These are phyloP conservation scores for Folsomia candida DNA, from an alignment of 2,888 invertebrate genomes.

Conservation along the genomic window DNA sequence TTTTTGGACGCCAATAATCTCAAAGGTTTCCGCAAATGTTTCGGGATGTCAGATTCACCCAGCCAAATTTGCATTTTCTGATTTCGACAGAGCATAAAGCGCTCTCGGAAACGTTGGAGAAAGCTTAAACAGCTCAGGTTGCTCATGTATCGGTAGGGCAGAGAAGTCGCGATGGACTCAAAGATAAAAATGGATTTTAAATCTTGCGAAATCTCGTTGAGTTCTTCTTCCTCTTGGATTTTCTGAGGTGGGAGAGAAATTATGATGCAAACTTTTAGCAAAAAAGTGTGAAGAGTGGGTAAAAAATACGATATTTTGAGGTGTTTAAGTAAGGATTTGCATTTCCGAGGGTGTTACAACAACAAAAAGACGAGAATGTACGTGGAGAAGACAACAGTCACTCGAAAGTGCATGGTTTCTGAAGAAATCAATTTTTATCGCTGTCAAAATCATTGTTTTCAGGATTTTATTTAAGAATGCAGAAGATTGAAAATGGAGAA, in stretches of 20 bases:
- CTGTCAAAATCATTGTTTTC: no score
- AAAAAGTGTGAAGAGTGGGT: no score
- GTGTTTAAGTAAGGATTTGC: no score
- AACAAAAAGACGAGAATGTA: no score
- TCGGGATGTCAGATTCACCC: constrained; percentile 7
- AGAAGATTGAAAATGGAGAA: no score
- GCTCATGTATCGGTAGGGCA: neutral
- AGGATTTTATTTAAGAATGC: no score
- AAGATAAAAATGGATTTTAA: constrained; percentile 12
- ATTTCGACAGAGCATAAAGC: constrained; percentile 7
- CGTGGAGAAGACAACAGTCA: no score
- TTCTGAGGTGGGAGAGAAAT: no score
- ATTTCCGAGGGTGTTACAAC: neutral
- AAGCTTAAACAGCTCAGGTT: neutral
- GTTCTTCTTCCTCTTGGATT: constrained; percentile 24
- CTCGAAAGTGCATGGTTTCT: no score
- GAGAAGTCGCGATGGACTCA: constrained; percentile 16
- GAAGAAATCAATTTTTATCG: no score
- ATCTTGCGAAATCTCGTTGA: constrained; percentile 20
- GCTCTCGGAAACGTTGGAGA: neutral
- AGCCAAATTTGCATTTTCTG: constrained; percentile 5
- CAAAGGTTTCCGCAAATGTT: neutral
- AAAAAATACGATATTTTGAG: no score
- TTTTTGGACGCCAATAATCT: constrained; percentile 11
- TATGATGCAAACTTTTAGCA: no score